phyloP scores from a whole-genome alignment of 1,140 invertebrate species.

The Lasaia peninsularis region DNA sequence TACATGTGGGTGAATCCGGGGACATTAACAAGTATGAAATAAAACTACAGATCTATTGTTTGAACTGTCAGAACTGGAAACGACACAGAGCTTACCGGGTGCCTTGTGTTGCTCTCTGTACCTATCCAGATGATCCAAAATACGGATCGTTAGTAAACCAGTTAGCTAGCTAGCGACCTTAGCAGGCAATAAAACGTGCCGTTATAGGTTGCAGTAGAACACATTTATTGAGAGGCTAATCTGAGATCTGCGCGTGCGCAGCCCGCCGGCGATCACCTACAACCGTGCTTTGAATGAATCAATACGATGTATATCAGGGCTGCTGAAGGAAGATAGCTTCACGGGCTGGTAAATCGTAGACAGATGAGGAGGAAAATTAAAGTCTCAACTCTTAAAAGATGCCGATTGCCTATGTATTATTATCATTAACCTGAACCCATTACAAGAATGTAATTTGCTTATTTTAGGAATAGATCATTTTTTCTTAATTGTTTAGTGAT shows the following conservation, averaged over 20 bases:
- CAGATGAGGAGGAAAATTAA: no score
- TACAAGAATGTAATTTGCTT: no score
- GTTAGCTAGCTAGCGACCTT: slow-evolving; percentile 25
- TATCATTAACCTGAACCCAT: no score
- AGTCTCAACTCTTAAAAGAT: no score
- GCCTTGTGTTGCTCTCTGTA: not conserved
- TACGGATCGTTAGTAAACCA: slow-evolving; percentile 9
- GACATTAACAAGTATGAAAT: not conserved
- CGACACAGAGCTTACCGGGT: not conserved
- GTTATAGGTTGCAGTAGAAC: slow-evolving; percentile 37
- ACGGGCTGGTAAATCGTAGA: not conserved
- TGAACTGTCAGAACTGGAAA: not conserved
- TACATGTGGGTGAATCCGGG: no score
- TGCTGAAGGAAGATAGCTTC: not conserved
- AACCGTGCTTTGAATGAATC: slow-evolving; percentile 17
- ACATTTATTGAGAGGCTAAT: slow-evolving; percentile 39
- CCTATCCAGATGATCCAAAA: slow-evolving; percentile 1
- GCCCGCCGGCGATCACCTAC: slow-evolving; percentile 31
- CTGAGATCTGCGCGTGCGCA: slow-evolving; percentile 41
- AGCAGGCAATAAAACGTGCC: slow-evolving; percentile 35
- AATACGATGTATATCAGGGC: slow-evolving; percentile 4
- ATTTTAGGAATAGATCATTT: no score
- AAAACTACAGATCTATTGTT: not conserved
- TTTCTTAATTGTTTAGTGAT: no score
- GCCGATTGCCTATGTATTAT: not conserved